phyloP scores from a whole-genome alignment of 1,140 invertebrate genomes.

The Drosophila serrata region DNA sequence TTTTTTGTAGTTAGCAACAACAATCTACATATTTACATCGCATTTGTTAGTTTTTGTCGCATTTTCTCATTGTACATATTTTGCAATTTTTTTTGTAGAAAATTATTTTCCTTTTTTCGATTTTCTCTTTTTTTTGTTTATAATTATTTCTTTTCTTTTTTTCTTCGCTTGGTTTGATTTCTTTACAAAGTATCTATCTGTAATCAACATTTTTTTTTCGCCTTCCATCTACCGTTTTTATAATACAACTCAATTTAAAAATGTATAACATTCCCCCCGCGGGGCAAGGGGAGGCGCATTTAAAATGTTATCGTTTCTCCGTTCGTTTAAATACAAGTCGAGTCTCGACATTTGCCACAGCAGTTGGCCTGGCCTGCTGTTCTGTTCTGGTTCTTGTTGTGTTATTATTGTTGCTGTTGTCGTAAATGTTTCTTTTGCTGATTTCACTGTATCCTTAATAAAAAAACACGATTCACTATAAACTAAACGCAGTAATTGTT shows the following conservation, averaged over 20 bases:
- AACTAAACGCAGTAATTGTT: constrained; percentile 67
- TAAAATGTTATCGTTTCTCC: constrained; percentile 70
- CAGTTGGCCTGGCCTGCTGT: constrained; percentile 40
- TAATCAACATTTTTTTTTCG: constrained; percentile 46
- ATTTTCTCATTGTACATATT: constrained; percentile 59
- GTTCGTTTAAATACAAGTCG: constrained; percentile 65
- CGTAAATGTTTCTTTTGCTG: constrained; percentile 21
- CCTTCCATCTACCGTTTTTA: constrained; percentile 38
- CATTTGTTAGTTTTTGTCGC: constrained; percentile 70
- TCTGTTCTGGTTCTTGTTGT: constrained; percentile 11
- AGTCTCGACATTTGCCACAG: constrained; percentile 28
- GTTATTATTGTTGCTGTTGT: constrained; percentile 23
- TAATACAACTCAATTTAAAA: constrained; percentile 80
- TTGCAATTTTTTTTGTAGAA: constrained; percentile 66
- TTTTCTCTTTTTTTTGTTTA: constrained; percentile 50
- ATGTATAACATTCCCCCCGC: constrained; percentile 63
- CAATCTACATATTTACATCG: constrained; percentile 79
- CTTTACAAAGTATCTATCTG: constrained; percentile 44
- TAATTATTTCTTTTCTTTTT: constrained; percentile 23
- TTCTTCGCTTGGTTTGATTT: constrained; percentile 42
- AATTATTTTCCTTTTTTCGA: constrained; percentile 68
- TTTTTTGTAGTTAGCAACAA: constrained; percentile 59
- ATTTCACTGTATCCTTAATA: constrained; percentile 75
- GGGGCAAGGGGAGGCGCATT: constrained; percentile 46
- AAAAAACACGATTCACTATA: constrained; percentile 65